Percentiles rank a stretch among this genome's conserved stretches.
Conservation (phyloP, 2,113 vertebrate species). For the Pampusana beccarii region DNA sequence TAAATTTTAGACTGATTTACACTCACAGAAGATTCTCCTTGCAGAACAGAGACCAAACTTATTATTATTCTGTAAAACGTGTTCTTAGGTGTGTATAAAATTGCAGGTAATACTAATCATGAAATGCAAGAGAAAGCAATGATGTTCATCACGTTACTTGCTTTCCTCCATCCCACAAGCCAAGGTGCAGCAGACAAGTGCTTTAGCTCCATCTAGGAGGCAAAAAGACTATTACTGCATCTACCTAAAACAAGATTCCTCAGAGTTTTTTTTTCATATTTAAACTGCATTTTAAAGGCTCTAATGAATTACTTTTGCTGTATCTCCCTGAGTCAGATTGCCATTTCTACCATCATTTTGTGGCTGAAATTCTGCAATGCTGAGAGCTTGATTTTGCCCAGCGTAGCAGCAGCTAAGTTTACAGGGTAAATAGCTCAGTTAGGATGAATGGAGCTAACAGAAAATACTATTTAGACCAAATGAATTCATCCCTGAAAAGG, state of each 20-base stretch:
- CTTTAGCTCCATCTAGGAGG: constrained; percentile 68
- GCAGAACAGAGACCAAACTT: background rate
- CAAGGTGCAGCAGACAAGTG: constrained; percentile 15
- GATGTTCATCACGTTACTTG: background rate
- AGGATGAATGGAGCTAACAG: background rate
- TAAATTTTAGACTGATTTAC: background rate
- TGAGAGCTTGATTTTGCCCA: background rate
- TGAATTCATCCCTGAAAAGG: background rate
- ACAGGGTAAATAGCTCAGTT: background rate
- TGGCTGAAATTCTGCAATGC: background rate
- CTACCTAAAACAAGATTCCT: background rate
- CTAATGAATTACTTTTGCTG: background rate
- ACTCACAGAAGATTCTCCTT: background rate
- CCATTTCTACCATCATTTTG: background rate
- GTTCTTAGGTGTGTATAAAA: background rate
- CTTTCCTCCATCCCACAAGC: background rate
- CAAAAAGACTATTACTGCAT: constrained; percentile 23
- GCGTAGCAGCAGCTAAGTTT: background rate
- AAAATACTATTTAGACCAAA: background rate
- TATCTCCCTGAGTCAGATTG: background rate
- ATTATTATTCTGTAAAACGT: background rate
- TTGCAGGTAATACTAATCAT: background rate
- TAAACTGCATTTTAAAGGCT: background rate
- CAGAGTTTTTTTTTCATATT: background rate
- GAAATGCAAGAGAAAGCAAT: background rate